Evolutionary conservation across 2,888 invertebrate genomes (phyloP), one percentile per base, ranked within the genome.

Genomic region (Lasioglossum figueresi): DNA sequence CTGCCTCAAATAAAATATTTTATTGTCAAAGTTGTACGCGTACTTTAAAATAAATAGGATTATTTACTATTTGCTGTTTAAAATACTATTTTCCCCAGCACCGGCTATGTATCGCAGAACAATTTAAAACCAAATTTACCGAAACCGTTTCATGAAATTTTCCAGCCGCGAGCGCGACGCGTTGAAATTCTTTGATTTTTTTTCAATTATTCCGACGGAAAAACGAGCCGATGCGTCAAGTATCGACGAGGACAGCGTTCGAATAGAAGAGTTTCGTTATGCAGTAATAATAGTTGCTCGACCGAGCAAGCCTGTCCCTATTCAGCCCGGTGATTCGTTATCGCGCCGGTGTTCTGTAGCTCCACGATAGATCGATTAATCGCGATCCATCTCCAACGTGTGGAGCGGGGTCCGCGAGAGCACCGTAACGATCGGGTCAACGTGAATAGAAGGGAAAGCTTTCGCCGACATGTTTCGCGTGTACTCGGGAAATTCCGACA

Each of bases 361-460:
- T 88, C 84, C 87, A 79, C 84, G 89, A 88, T 90, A 89, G 91
- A 91, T 92, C 92, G 92, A 92, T 92, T 92, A 92, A 92, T 89
- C 90, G 91, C 88, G 90, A 92, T 92, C 88, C 90, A 92, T 92
- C 91, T 89, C 88, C 80, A 84, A 73, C 74, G 79, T 77, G 73
- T 40, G 68, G 37, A 59, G 78, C 82, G 74, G 31, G 73, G 31
- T 23, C 45, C 75, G 85, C 81, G 59, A 76, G 63, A 76, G 63
- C 83, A 56, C 59, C 72, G 76, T 88, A 84, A 88, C 88, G 71
- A 80, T 66, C 79, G 76, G 79, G 68, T 52, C 88, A 83, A 85
- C 87, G 81, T 86, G 87, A 88, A 88, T 85, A 85, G 87, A 88
- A 81, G 86, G 81, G 88, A 88, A 88, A 88, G 31, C 79, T 45